Evolutionary conservation across 2,888 invertebrate genomes (phyloP).

Genomic region (Eupithecia subfuscata): DNA sequence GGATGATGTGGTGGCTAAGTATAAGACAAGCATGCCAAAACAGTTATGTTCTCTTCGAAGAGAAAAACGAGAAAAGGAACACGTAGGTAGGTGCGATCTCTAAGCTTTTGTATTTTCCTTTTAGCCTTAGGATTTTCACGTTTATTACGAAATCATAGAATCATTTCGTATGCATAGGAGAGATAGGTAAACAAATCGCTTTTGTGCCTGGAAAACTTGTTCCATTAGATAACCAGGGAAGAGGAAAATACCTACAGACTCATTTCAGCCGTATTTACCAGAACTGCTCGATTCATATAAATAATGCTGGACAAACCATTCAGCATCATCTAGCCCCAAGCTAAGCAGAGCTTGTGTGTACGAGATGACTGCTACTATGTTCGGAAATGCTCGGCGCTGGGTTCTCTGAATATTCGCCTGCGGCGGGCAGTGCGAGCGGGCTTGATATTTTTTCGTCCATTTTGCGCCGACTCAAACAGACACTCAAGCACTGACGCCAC

Average conservation of each 20-base stretch:
- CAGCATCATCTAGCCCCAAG: too few relatives aligned
- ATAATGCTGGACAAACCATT: too few relatives aligned
- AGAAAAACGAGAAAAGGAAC: not conserved
- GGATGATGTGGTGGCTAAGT: too few relatives aligned
- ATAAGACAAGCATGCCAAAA: too few relatives aligned
- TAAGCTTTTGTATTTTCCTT: not conserved
- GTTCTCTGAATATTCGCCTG: too few relatives aligned
- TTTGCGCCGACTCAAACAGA: too few relatives aligned
- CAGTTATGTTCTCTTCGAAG: not conserved
- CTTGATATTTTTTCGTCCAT: too few relatives aligned
- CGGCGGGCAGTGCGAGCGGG: too few relatives aligned
- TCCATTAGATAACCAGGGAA: not conserved
- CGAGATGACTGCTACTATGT: too few relatives aligned
- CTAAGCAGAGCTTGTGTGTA: too few relatives aligned
- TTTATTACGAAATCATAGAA: slow-evolving; percentile 8
- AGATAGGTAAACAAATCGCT: slow-evolving; percentile 9
- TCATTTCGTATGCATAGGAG: slow-evolving; percentile 13
- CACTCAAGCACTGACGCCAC: too few relatives aligned
- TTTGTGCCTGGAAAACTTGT: not conserved
- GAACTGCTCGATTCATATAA: not conserved
- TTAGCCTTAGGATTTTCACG: not conserved
- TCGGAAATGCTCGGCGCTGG: too few relatives aligned
- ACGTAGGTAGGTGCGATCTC: not conserved
- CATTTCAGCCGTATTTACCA: not conserved
- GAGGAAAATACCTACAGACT: not conserved